Conservation (phyloP, 2,888 invertebrate genomes). For the Chloromyia formosa region DNA sequence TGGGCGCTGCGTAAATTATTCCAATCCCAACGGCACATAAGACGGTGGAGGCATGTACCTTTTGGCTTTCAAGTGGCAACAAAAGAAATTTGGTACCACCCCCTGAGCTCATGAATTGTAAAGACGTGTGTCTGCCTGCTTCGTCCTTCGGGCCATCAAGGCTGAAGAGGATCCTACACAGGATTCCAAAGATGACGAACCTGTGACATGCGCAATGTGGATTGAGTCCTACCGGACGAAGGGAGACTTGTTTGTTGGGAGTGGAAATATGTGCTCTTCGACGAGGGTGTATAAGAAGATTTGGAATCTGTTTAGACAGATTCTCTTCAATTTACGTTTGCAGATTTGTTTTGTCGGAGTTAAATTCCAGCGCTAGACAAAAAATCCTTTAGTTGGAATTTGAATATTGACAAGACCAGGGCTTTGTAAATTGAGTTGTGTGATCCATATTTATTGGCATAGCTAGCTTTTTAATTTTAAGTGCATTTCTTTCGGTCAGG, state of each 20-base stretch:
- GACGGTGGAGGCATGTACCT: slow-evolving; percentile 49
- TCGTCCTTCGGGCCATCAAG: slow-evolving; percentile 26
- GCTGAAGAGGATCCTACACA: slow-evolving; percentile 30
- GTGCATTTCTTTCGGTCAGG: no score
- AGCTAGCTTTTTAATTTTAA: no score
- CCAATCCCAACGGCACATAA: slow-evolving; percentile 49
- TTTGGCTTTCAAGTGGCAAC: slow-evolving; percentile 44
- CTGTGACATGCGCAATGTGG: slow-evolving; percentile 18
- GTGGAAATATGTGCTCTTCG: not conserved
- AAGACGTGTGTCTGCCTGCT: slow-evolving; percentile 30
- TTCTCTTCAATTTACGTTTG: no score
- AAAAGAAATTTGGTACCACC: slow-evolving; percentile 48
- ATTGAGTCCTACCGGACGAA: not conserved
- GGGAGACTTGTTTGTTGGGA: not conserved
- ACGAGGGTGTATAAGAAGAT: not conserved
- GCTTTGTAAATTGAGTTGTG: no score
- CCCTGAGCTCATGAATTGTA: slow-evolving; percentile 45
- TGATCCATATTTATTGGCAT: no score
- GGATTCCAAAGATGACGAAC: slow-evolving; percentile 23
- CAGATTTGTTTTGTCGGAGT: no score
- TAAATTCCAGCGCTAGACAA: no score
- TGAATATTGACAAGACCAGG: no score
- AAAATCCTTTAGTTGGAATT: no score
- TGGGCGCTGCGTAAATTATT: slow-evolving; percentile 48
- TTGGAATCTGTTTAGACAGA: slow-evolving; percentile 30